Evolutionary conservation across 1,140 invertebrate genomes (phyloP), one percentile per base, ranked within the genome.

Genomic region (Calosoma granatense): DNA sequence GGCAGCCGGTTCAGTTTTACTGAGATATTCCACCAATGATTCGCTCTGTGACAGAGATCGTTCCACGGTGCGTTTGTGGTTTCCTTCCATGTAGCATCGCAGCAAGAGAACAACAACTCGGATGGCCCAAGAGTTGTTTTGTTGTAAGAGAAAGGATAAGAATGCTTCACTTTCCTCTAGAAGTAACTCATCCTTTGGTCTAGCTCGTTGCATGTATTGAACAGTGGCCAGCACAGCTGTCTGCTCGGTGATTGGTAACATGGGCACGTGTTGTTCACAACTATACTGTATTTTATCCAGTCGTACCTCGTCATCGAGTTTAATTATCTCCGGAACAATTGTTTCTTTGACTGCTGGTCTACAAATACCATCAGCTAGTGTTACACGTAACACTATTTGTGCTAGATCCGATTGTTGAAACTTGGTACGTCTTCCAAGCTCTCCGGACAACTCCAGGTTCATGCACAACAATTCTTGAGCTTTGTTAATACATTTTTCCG

Each of bases 381-480:
- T 72, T 57, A 90, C 74, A 58, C 81, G 76, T 0, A 97, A 67
- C 17, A 85, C 80, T 26, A 97, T 72, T 66, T 97, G 94, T 0
- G 94, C 80, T 20, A 92, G 72, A 39, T 86, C 78, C 54, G 85
- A 82, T 63, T 85, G 75, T 72, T 98, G 94, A 71, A 83, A 94
- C 66, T 86, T 87, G 15, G 94, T 97, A 58, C 94, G 77, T 71
- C 91, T 92, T 6, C 94, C 94, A 51, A 97, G 70, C 14, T 84
- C 76, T 60, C 90, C 89, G 80, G 69, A 21, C 62, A 75, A 72
- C 63, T 85, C 75, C 21, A 92, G 72, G 51, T 80, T 77, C 51
- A 94, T 67, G 43, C 82, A 78, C 21, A 86, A 72, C 20, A 81
- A 61, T 15, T 79, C 69, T 63, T 77, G 76, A 0, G 86, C 84